These are phyloP conservation scores for Smithornis capensis DNA, from an alignment of 2,113 vertebrate species.

Conservation along the genomic window DNA sequence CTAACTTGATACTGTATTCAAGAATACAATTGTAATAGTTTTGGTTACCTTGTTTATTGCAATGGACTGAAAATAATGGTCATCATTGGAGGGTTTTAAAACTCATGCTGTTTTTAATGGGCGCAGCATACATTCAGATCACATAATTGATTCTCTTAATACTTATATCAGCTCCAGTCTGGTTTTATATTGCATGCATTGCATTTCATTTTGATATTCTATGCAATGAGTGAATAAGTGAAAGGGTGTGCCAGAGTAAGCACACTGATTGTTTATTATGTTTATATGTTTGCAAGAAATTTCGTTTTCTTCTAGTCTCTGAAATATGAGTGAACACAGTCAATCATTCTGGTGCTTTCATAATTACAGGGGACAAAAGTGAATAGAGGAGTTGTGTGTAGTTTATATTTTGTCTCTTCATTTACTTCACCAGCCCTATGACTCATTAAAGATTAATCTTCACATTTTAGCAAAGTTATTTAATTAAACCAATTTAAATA, in stretches of 20 bases:
- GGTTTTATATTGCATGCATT: neutral
- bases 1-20: neutral
- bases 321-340: neutral
- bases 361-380: neutral
- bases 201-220: neutral
- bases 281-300: neutral
- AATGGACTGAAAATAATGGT: neutral
- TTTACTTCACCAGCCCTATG: neutral
- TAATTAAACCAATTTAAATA: neutral
- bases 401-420: neutral
- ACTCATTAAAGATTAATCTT: neutral
- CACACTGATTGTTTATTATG: neutral
- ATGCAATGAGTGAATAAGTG: neutral
- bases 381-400: neutral
- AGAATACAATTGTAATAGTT: neutral
- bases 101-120: neutral
- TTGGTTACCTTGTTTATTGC: neutral
- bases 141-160: neutral
- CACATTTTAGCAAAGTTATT: neutral
- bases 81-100: rapidly evolving
- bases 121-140: neutral
- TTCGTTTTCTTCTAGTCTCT: neutral
- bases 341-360: neutral
- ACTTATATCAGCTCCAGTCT: neutral
- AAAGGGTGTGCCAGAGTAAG: neutral